Evolutionary conservation across 2,797 vertebrate species (phyloP), one percentile per base, ranked within the genome.

Genomic region (Ptychadena robeensis): DNA sequence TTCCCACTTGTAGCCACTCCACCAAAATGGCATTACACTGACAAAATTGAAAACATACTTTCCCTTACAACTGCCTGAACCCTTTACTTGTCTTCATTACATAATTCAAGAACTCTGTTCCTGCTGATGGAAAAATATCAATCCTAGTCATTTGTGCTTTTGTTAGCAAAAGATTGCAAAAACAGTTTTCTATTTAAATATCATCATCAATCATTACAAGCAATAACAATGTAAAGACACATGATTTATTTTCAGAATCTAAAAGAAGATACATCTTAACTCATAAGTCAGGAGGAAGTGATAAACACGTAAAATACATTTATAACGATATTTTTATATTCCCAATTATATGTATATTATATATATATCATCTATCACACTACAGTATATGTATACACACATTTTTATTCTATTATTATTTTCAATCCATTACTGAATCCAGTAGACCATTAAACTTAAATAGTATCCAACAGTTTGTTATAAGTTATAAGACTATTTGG

Each of bases 11-110:
- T 53, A 77, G 68, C 90, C 34, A 35, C 88, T 84, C 84, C 86
- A 89, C 84, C 31, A 53, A 84, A 86, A 89, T 90, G 88, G 87
- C 89, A 90, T 88, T 78, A 75, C 85, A 86, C 65, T 82, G 89
- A 89, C 67, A 89, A 87, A 88, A 88, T 86, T 74, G 83, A 86
- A 89, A 90, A 88, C 77, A 81, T 4, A 86, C 87, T 87, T 88
- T 86, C 89, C 89, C 90, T 85, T 89, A 87, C 88, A 89, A 91
- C 86, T 87, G 89, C 87, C 82, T 80, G 38, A 86, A 90, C 89
- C 88, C 81, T 78, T 88, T 76, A 77, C 86, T 89, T 14, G 2
- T 91, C 88, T 89, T 85, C 90, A 85, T 86, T 88, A 79, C 64
- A 73, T 83, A 73, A 78, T 67, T 73, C 63, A 66, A 73, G 37